Conservation (phyloP, 2,888 invertebrate genomes). For the Tromatobia lineatoria region DNA sequence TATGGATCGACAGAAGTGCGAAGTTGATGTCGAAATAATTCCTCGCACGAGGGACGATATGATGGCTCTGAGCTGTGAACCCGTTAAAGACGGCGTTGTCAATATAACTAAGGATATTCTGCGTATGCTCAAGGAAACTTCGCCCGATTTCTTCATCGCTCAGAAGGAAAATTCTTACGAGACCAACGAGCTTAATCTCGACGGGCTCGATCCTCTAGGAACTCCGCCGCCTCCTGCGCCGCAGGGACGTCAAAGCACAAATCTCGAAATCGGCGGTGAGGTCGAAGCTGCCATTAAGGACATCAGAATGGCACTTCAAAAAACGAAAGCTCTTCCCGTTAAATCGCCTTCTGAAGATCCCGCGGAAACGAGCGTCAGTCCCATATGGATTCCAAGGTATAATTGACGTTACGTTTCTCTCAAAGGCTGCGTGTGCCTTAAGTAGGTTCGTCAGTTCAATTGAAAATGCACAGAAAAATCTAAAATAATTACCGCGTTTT, state of each 20-base stretch:
- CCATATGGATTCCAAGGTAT: constrained; percentile 91
- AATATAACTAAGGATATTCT: constrained; percentile 81
- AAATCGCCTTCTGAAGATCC: constrained; percentile 86
- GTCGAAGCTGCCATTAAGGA: constrained; percentile 92
- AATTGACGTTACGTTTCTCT: constrained; percentile 45
- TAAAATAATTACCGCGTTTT: too few relatives aligned
- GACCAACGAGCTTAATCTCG: constrained; percentile 87
- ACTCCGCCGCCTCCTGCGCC: constrained; percentile 84
- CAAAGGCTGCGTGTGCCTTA: too few relatives aligned
- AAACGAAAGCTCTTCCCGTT: constrained; percentile 89
- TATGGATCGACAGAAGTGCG: constrained; percentile 90
- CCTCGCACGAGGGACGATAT: constrained; percentile 87
- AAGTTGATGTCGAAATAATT: constrained; percentile 91
- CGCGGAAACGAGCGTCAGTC: constrained; percentile 87
- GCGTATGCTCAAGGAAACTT: constrained; percentile 80
- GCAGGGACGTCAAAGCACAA: constrained; percentile 82
- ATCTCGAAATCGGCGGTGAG: constrained; percentile 79
- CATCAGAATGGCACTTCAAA: constrained; percentile 92
- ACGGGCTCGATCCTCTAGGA: constrained; percentile 90
- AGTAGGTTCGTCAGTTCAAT: too few relatives aligned
- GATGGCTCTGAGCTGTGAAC: constrained; percentile 75
- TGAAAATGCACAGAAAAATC: too few relatives aligned
- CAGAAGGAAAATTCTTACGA: constrained; percentile 84
- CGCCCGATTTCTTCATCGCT: constrained; percentile 83
- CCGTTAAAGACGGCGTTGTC: constrained; percentile 79